Conservation (phyloP, 2,113 vertebrate genomes). For the Dunckerocampus dactyliophorus region DNA sequence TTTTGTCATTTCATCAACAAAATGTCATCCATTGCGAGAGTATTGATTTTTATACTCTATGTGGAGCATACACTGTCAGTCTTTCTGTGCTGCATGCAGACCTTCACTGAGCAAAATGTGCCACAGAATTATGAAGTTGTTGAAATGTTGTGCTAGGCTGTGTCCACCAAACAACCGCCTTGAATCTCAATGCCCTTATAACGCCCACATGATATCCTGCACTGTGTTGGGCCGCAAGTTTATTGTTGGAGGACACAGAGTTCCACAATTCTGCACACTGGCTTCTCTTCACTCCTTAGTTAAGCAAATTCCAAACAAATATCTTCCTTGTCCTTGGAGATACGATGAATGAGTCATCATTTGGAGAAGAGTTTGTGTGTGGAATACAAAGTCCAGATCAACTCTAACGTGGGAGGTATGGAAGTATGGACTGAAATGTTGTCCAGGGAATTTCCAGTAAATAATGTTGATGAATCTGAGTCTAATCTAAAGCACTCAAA, state of each 20-base stretch:
- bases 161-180: not conserved
- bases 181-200: slow-evolving; percentile 19
- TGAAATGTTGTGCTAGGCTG: slow-evolving; percentile 10
- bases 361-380: slow-evolving; percentile 14
- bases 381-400: not conserved
- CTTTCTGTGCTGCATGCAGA: slow-evolving; percentile 3
- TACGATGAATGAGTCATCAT: slow-evolving; percentile 12
- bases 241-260: slow-evolving; percentile 14
- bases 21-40: slow-evolving; percentile 6
- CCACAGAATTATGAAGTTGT: slow-evolving; percentile 8
- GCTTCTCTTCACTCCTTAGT: slow-evolving; percentile 15
- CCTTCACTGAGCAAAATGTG: slow-evolving; percentile 13
- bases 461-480: too few species aligned
- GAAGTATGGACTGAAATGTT: not conserved
- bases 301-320: slow-evolving; percentile 26
- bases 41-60: not conserved
- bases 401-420: not conserved
- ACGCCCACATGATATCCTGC: slow-evolving; percentile 25
- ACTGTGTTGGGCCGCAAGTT: not conserved
- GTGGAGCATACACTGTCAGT: not conserved
- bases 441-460: not conserved
- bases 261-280: not conserved
- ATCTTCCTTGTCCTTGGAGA: slow-evolving; percentile 26
- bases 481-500: too few species aligned
- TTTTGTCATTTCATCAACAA: slow-evolving; percentile 19